Evolutionary conservation across 2,888 invertebrate genomes (phyloP), one percentile per base, ranked within the genome.

Genomic region (Drosophila monieri): DNA sequence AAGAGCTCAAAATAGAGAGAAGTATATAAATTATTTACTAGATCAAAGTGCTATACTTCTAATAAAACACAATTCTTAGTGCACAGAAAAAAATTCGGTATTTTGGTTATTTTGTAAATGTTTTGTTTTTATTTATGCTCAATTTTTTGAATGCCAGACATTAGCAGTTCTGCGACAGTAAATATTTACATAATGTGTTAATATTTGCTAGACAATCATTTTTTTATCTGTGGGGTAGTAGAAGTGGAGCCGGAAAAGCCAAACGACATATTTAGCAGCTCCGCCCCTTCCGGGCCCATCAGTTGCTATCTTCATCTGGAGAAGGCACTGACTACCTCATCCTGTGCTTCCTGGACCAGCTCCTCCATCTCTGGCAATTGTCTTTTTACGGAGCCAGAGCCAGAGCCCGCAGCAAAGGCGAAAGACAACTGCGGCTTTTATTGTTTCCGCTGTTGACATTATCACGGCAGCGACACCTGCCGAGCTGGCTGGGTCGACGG

Each of bases 371-470:
- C 41, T 30, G 35, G 32, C 14, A 21, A 43, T 47, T 59, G 56
- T 30, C 35, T 46, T 47, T 23, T 43, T 35, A 30, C 41, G 41
- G 44, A 41, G 39, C 41, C 15, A 64, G n/a, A 58, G 66, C 75
- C 57, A 27, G 67, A 56, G 66, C 77, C 60, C 69, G 70, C 57
- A 69, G 84, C 77, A 74, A 53, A 76, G 74, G 72, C 71, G 72
- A 68, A 73, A 84, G 78, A 71, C 84, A 78, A 74, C 80, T 78
- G 84, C 78, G 78, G 86, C 80, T 83, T 83, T 83, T 84, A 83
- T 86, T 83, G 86, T 84, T 83, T 83, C 86, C 86, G 84, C 78
- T 76, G 86, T 83, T 83, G 83, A 83, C 83, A 84, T 84, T 83
- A 83, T 85, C 83, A 80, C 68, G 56, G 69, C 67, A 71, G 72